phyloP scores from a whole-genome alignment of 2,888 invertebrate genomes.

The Nebria brevicollis region DNA sequence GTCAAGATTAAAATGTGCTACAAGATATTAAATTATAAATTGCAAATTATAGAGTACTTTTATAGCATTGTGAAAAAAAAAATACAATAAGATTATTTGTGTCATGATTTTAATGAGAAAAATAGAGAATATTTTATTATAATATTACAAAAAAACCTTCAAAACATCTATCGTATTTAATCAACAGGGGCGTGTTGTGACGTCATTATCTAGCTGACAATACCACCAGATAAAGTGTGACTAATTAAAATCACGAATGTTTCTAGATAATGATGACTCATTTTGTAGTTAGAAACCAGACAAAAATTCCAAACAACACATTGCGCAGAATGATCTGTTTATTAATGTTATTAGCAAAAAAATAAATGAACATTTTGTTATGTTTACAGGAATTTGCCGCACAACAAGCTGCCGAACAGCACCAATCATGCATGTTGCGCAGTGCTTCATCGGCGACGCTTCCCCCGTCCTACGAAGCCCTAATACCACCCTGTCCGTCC shows the following conservation, averaged over 20 bases:
- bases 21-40: too few species aligned
- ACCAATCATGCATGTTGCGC: constrained; percentile 65
- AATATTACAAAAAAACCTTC: too few species aligned
- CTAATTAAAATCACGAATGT: not conserved
- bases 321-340: not conserved
- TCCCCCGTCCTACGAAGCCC: constrained; percentile 72
- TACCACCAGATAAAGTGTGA: too few species aligned
- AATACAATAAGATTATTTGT: too few species aligned
- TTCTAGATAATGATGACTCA: not conserved
- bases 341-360: constrained; percentile 41
- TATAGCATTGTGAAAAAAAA: too few species aligned
- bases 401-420: constrained; percentile 66
- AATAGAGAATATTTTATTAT: too few species aligned
- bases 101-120: too few species aligned
- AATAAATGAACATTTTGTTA: constrained; percentile 44
- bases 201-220: too few species aligned
- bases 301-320: constrained; percentile 14
- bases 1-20: too few species aligned
- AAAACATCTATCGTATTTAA: too few species aligned
- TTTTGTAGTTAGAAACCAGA: not conserved
- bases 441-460: constrained; percentile 69
- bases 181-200: too few species aligned
- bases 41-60: too few species aligned
- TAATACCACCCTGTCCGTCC: constrained; percentile 64
- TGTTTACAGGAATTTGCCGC: constrained; percentile 68